Base-by-base conservation (phyloP, 1,140 invertebrate genomes). In the Pollicipes pollicipes region DNA sequence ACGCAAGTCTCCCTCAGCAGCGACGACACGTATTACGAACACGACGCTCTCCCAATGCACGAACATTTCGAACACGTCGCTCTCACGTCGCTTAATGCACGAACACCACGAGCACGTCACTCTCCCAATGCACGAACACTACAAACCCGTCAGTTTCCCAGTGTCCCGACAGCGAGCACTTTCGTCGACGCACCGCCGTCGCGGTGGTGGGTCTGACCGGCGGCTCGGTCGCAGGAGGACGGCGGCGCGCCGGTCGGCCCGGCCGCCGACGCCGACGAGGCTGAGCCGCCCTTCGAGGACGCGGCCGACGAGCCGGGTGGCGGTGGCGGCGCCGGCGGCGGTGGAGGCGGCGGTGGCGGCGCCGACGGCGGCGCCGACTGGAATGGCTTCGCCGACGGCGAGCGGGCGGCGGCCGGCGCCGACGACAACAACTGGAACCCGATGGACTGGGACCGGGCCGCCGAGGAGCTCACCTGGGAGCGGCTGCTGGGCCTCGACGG, bases 391-490 rank as follows among this genome's bases (percentile, higher is more conserved):
- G n/a, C 27, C n/a, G 27, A 27, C 29, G 71, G 17, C 70, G 70
- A 37, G 21, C 74, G 74, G 67, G 73, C 75, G n/a, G 80, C 80
- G 71, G 73, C 74, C 67, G 87, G 85, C 2, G 89, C 91, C 81
- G 94, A 96, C 78, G 91, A 90, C 30, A 80, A 80, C 63, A 95
- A 96, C 76, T 97, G 95, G 94, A 97, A 97, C 82, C 93, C 93
- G 0, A 69, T 68, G 58, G 95, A 98, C 77, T 98, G 95, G 94
- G 95, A 98, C 78, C 82, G 95, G 75, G 95, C 93, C 0, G 93
- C 91, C 31, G 97, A 99, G 76, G 97, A 99, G 79, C 79, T 99
- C 1, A 98, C 97, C 0, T 99, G 96, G 96, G 95, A 98, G 78
- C 83, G 95, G 75, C 82, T 99, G 0, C 82, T 99, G 0, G 97